A percentile compares a stretch with the other conserved stretches of the same genome.
These are phyloP conservation scores for Mongoloraphidia duomilia DNA, from an alignment of 2,888 invertebrate species.

Conservation along the genomic window DNA sequence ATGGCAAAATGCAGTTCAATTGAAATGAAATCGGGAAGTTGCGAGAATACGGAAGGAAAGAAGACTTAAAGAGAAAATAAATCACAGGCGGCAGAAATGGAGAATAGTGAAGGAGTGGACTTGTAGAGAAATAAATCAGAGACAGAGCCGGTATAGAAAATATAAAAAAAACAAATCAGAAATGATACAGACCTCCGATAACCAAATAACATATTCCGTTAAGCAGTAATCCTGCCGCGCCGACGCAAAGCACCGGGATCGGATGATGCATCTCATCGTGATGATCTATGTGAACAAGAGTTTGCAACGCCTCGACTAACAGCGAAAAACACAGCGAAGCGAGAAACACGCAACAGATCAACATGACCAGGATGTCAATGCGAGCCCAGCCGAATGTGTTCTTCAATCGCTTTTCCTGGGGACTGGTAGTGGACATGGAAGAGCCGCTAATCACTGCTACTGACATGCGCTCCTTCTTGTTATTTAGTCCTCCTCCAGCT, in stretches of 20 bases:
- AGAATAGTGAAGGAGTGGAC: too few species aligned
- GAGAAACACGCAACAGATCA: constrained; percentile 68
- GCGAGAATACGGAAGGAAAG: too few species aligned
- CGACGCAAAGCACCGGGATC: constrained; percentile 56
- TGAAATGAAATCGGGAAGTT: too few species aligned
- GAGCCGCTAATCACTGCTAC: too few species aligned
- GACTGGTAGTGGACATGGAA: constrained; percentile 17
- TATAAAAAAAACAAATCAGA: too few species aligned
- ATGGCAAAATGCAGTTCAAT: too few species aligned
- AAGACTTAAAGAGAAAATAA: too few species aligned
- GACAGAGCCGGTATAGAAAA: too few species aligned
- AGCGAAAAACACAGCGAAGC: constrained; percentile 72
- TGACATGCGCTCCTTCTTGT: too few species aligned
- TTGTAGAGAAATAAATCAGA: too few species aligned
- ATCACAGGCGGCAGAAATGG: too few species aligned
- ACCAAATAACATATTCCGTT: constrained; percentile 66
- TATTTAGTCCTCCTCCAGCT: too few species aligned
- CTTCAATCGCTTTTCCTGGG: constrained; percentile 47
- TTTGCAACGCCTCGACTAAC: constrained; percentile 67
- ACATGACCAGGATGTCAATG: constrained; percentile 71
- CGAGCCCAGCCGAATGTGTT: constrained; percentile 91
- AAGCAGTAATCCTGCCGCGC: constrained; percentile 52
- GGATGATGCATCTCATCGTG: constrained; percentile 62
- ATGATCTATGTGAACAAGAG: constrained; percentile 58
- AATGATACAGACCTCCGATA: constrained; percentile 48